Evolutionary conservation across 2,888 invertebrate species (phyloP), one percentile per base, ranked within the genome.

Genomic region (Cephus pygmeus): DNA sequence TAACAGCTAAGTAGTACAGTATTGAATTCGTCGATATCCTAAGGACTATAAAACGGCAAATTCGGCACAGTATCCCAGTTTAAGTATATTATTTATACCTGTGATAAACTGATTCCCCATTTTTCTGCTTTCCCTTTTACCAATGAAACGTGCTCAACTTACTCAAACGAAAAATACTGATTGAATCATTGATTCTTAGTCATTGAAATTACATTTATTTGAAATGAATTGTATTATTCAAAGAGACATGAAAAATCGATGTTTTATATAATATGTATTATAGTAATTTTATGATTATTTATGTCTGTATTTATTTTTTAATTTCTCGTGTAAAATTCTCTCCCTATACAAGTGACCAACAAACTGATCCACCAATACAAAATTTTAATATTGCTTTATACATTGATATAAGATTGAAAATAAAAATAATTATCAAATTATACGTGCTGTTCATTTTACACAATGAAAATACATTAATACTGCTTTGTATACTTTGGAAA

Each of bases 351-450:
- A 69, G 86, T 88, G 88, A 91, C 87, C 88, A 90, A 90, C 87
- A 88, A 88, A 88, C 87, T 88, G 88, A 90, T 87, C 87, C 87
- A 86, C 85, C 87, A 86, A 88, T 87, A 88, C 84, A 85, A 87
- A 89, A 87, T 88, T 90, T 89, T 88, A 88, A 88, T 88, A 90
- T 88, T 89, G 89, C 90, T 91, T 91, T 90, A 90, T 91, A 91
- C 88, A 90, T 90, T 89, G 87, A 88, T 88, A 88, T 79, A 74
- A 89, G 87, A 89, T 87, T 88, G 85, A 88, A 85, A 87, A 87
- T 87, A 86, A 86, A 87, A 90, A 88, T 88, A 88, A 88, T 88
- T 85, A 83, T 86, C 85, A 87, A 85, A 87, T 83, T 81, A n/a
- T 56, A 56, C 36, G 74, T 69, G 56, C 73, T 76, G 12, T 76